A percentile compares a stretch with the other conserved stretches of the same genome.
Conservation (phyloP, 2,888 invertebrate species). For the Xylocampa areola region DNA sequence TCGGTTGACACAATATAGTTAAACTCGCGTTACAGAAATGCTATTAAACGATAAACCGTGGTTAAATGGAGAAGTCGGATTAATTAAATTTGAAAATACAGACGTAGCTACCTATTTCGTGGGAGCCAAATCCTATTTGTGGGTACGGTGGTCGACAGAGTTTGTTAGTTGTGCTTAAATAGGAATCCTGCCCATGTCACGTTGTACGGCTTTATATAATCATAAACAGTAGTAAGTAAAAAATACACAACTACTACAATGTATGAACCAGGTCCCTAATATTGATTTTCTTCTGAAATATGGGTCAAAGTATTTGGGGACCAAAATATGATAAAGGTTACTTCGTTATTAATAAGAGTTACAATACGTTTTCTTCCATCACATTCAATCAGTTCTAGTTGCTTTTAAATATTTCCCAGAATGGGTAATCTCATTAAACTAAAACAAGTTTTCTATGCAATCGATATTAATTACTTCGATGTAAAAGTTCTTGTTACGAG, state of each 20-base stretch:
- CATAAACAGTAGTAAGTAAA: slow-evolving; percentile 13
- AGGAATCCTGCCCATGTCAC: not conserved
- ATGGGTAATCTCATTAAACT: too few relatives aligned
- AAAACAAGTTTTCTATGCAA: slow-evolving; percentile 7
- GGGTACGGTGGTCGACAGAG: slow-evolving; percentile 30
- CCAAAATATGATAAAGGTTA: slow-evolving; percentile 30
- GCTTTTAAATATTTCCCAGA: too few relatives aligned
- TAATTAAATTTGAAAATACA: slow-evolving; percentile 63
- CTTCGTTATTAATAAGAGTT: slow-evolving; percentile 19
- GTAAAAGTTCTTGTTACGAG: slow-evolving; percentile 2
- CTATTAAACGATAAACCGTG: slow-evolving; percentile 61
- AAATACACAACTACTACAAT: slow-evolving; percentile 5
- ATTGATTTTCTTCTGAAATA: slow-evolving; percentile 43
- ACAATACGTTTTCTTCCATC: too few relatives aligned
- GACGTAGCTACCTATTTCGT: slow-evolving; percentile 42
- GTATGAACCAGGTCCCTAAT: slow-evolving; percentile 4
- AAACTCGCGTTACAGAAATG: slow-evolving; percentile 31
- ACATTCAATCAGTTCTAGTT: too few relatives aligned
- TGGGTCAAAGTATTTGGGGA: slow-evolving; percentile 38
- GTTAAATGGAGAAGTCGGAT: slow-evolving; percentile 53
- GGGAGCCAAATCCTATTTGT: slow-evolving; percentile 51
- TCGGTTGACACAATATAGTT: slow-evolving; percentile 34
- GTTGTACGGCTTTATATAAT: slow-evolving; percentile 5
- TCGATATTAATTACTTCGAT: slow-evolving; percentile 17
- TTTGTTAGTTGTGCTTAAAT: slow-evolving; percentile 28